phyloP scores from a whole-genome alignment of 2,797 vertebrate species.

The Peromyscus attwateri region DNA sequence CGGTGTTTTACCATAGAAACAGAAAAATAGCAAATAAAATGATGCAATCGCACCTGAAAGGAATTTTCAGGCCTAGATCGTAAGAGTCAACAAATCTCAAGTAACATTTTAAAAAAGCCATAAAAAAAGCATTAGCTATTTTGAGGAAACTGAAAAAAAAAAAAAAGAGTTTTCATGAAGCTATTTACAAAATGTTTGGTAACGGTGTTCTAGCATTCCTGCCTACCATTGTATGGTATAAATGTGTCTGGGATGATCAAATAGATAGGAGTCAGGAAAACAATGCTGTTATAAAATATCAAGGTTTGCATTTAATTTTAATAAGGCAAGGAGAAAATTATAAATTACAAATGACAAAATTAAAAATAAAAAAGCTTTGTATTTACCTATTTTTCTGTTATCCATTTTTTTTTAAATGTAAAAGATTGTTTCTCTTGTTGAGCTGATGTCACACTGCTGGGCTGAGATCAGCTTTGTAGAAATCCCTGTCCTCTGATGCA shows the following conservation, averaged over 20 bases:
- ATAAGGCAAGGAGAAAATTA: slow-evolving; percentile 49
- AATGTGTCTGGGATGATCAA: slow-evolving; percentile 46
- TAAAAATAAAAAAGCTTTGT: slow-evolving; percentile 42
- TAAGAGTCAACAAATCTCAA: neutral
- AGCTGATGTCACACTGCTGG: neutral
- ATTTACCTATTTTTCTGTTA: neutral
- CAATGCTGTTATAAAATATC: slow-evolving; percentile 5
- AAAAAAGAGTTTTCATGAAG: slow-evolving; percentile 41
- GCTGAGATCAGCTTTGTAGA: slow-evolving; percentile 35
- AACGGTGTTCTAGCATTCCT: slow-evolving; percentile 33
- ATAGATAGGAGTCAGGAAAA: slow-evolving; percentile 36
- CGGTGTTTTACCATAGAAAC: neutral
- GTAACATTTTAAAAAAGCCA: neutral
- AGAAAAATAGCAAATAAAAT: neutral
- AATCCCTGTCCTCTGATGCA: neutral
- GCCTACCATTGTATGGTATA: slow-evolving; percentile 8
- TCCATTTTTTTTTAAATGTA: neutral
- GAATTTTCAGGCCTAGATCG: slow-evolving; percentile 34
- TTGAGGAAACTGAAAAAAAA: neutral
- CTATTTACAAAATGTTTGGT: slow-evolving; percentile 48
- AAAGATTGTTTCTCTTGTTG: slow-evolving; percentile 26
- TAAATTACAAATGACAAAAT: neutral
- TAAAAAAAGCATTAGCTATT: neutral
- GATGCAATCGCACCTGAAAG: slow-evolving; percentile 52
- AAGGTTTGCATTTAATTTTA: slow-evolving; percentile 46